Percentiles rank a stretch among this genome's conserved stretches.
Evolutionary conservation across 2,113 vertebrate species (phyloP).

Genomic region (Caranx melampygus): DNA sequence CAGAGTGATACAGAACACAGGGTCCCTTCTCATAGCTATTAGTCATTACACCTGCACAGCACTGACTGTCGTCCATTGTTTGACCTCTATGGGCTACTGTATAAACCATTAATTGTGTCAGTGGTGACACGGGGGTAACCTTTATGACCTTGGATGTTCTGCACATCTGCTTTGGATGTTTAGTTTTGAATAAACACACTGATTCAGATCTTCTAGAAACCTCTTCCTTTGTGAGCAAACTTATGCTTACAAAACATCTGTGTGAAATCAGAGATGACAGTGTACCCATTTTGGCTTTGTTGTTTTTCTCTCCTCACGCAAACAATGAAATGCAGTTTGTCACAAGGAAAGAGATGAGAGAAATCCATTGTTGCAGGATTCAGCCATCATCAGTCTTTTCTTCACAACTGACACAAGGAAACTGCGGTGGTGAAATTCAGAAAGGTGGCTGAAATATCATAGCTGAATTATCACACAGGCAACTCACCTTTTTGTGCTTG

Average conservation of each 20-base stretch:
- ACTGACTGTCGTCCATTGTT: constrained; percentile 18
- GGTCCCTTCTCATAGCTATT: constrained; percentile 45
- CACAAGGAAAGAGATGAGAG: constrained; percentile 19
- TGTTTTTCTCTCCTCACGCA: background rate
- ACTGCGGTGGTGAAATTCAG: constrained; percentile 24
- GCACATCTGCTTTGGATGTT: background rate
- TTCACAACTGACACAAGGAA: background rate
- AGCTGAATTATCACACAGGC: background rate
- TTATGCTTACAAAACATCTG: constrained; percentile 6
- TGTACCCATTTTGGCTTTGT: background rate
- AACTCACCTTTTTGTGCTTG: background rate
- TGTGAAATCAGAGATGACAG: background rate
- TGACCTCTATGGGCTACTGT: background rate
- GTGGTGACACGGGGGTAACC: background rate
- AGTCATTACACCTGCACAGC: background rate
- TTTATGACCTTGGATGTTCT: background rate
- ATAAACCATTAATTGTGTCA: background rate
- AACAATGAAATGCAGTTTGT: background rate
- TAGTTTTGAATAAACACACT: background rate
- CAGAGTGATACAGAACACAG: background rate
- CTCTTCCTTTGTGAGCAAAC: constrained; percentile 10
- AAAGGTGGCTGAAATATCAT: background rate
- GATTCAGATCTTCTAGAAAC: background rate
- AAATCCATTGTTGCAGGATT: constrained; percentile 13
- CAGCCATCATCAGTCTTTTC: constrained; percentile 23